Percentiles rank a stretch among this genome's conserved stretches.
These are phyloP conservation scores for Zoanthus sociatus DNA, from an alignment of 92 coral and sea anemone genomes.

Conservation along the genomic window DNA sequence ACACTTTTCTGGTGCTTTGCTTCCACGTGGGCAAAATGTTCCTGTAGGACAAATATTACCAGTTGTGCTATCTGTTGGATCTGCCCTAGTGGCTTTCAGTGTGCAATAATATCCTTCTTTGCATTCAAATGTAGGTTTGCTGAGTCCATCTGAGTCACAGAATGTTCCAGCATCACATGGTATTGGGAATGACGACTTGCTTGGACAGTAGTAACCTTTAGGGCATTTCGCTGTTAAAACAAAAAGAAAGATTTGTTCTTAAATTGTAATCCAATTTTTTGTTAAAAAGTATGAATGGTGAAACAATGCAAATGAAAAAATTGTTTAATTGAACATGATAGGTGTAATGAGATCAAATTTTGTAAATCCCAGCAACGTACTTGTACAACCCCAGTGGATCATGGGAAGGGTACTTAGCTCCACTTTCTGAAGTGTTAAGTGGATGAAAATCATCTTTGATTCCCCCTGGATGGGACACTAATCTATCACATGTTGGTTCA, in stretches of 20 bases:
- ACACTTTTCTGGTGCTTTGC: conserved; percentile 74
- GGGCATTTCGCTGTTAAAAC: conserved; percentile 76
- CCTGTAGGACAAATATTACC: conserved; percentile 96
- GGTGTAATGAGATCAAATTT: too few relatives aligned
- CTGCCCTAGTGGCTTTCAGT: conserved; percentile 68
- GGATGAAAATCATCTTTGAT: too few relatives aligned
- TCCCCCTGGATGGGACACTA: too few relatives aligned
- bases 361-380: too few relatives aligned
- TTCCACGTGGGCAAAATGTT: conserved; percentile 88
- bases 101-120: conserved; percentile 91
- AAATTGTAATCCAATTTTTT: neutral
- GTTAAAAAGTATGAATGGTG: neutral
- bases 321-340: neutral
- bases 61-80: conserved; percentile 76
- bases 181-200: conserved; percentile 82
- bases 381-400: too few relatives aligned
- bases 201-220: conserved; percentile 88
- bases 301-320: neutral
- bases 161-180: conserved; percentile 90
- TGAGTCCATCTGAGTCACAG: conserved; percentile 73
- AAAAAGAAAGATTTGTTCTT: neutral
- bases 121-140: conserved; percentile 86
- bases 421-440: too few relatives aligned
- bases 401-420: too few relatives aligned
- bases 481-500: too few relatives aligned